Base-by-base conservation (phyloP, 2,797 vertebrate genomes). In the Manis pentadactyla region DNA sequence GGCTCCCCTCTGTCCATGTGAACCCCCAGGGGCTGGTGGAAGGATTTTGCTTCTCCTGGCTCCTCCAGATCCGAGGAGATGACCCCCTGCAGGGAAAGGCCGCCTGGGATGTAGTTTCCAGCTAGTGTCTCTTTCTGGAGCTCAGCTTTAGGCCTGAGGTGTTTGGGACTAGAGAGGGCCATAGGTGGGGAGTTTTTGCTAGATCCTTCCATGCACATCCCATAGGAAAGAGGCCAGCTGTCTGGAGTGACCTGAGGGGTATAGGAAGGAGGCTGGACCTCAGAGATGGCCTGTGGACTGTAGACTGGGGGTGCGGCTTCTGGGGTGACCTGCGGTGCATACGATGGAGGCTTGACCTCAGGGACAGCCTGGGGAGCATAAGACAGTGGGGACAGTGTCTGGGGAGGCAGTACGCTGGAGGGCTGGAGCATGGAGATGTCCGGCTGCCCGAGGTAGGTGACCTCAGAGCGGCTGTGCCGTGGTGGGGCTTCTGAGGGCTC, bases 161-260 rank as follows among this genome's bases (percentile, higher is more conserved):
- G 83, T 64, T 77, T 79, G 88, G 66, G 90, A n/a, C 82, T 53
- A 4, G 64, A 13, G 51, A 5, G 51, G 42, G 63, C 34, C 39
- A 1, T 42, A 3, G 61, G 5, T 0, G 68, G 31, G 19, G 61
- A 84, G 51, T 96, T 86, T 75, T 68, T 81, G 27, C 82, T 61
- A 0, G 89, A 51, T 31, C 68, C 73, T 4, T 97, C 7, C 0
- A 95, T 1, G 0, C 98, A 99, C 7, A 98, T 0, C 1, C 98
- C 98, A 0, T 99, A 99, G 87, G 96, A 98, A 0, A 87, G 37
- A 55, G 92, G 96, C 89, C 94, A 98, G 89, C 11, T 14, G 13
- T 19, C 51, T 0, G 1, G 37, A 21, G 79, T 0, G 13, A 42
- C 51, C 21, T 71, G 96, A 0, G 71, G 83, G 51, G 34, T 5